Evolutionary conservation across 2,888 invertebrate species (phyloP).

Genomic region (Spodoptera picta): DNA sequence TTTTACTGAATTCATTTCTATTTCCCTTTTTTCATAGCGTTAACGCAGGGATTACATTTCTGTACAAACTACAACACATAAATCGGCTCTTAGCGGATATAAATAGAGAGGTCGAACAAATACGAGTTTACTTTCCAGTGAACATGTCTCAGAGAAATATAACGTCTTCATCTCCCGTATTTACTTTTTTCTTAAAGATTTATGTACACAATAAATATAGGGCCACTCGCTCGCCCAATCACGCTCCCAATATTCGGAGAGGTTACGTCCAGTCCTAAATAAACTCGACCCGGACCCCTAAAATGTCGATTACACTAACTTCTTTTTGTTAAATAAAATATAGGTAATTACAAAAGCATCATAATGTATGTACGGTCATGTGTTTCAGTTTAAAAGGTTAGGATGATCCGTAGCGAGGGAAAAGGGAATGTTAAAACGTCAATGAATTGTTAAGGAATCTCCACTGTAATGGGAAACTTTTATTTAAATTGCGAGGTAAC

Average conservation of each 20-base stretch:
- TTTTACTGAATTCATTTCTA: no score
- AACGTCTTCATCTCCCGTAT: slow-evolving; percentile 63
- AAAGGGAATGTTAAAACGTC: slow-evolving; percentile 13
- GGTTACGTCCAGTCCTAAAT: slow-evolving; percentile 77
- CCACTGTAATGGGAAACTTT: slow-evolving; percentile 33
- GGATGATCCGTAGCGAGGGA: slow-evolving; percentile 17
- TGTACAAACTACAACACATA: slow-evolving; percentile 34
- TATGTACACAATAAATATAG: slow-evolving; percentile 81
- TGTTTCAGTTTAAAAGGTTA: not conserved
- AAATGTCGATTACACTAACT: slow-evolving; percentile 64
- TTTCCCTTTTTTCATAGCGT: slow-evolving; percentile 6
- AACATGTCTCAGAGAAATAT: slow-evolving; percentile 63
- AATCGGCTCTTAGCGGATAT: slow-evolving; percentile 44
- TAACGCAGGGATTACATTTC: slow-evolving; percentile 45
- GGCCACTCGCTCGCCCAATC: slow-evolving; percentile 76
- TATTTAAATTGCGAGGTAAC: slow-evolving; percentile 46
- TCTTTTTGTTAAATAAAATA: slow-evolving; percentile 42
- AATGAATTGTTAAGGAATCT: slow-evolving; percentile 24
- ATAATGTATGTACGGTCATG: slow-evolving; percentile 44
- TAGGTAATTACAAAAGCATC: slow-evolving; percentile 43
- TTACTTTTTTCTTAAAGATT: slow-evolving; percentile 79
- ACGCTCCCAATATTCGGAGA: slow-evolving; percentile 72
- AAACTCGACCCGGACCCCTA: slow-evolving; percentile 73
- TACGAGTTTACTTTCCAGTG: slow-evolving; percentile 53
- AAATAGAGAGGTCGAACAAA: slow-evolving; percentile 50